phyloP scores from a whole-genome alignment of 2,888 invertebrate genomes.

The Polydrusus pterygomalis region DNA sequence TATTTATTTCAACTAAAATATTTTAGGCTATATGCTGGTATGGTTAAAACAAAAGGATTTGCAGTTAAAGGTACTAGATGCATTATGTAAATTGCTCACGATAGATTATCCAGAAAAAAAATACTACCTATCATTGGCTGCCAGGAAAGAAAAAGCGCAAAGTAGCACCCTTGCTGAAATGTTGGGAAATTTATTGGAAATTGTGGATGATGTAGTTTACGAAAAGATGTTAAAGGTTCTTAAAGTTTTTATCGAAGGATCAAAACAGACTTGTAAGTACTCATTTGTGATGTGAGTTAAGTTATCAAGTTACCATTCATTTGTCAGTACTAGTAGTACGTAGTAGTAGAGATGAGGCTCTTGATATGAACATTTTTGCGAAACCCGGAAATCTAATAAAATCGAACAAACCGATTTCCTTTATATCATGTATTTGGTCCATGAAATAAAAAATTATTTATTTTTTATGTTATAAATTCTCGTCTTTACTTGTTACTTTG shows the following conservation, averaged over 20 bases:
- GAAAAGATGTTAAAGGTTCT: slow-evolving; percentile 64
- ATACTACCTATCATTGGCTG: slow-evolving; percentile 56
- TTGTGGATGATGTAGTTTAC: slow-evolving; percentile 65
- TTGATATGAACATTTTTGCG: too few species aligned
- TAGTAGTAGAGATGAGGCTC: too few species aligned
- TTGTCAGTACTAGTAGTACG: too few species aligned
- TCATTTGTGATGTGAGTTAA: too few species aligned
- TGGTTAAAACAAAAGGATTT: slow-evolving; percentile 44
- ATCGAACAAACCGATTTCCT: too few species aligned
- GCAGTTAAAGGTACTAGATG: slow-evolving; percentile 35
- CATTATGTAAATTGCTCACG: slow-evolving; percentile 45
- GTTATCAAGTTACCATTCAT: too few species aligned
- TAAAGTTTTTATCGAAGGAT: slow-evolving; percentile 63
- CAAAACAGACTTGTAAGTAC: slow-evolving; percentile 65
- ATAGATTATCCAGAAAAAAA: slow-evolving; percentile 29
- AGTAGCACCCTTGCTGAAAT: slow-evolving; percentile 68
- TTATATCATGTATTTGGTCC: too few species aligned
- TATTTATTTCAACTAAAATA: background rate
- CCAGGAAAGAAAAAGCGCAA: slow-evolving; percentile 63
- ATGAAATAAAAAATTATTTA: too few species aligned
- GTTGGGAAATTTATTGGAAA: slow-evolving; percentile 64
- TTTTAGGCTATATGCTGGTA: slow-evolving; percentile 61
- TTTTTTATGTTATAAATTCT: too few species aligned
- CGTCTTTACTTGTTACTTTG: too few species aligned
- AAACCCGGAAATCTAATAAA: too few species aligned